These are phyloP conservation scores for Xiphorhynchus elegans DNA, from an alignment of 2,113 vertebrate genomes.

Conservation along the genomic window DNA sequence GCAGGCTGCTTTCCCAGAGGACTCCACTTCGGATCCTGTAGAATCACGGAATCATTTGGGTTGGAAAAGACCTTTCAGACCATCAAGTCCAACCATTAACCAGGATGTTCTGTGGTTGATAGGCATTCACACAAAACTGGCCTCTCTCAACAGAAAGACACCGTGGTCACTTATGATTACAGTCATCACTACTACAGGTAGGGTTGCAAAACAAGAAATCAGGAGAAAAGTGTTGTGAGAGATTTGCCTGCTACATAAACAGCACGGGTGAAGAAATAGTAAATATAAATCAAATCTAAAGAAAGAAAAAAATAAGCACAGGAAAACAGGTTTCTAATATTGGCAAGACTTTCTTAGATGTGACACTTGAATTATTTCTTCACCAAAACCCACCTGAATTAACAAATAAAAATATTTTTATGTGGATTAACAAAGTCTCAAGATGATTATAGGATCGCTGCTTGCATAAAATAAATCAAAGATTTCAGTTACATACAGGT, in stretches of 20 bases:
- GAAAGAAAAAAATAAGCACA: neutral
- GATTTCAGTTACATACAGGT: neutral
- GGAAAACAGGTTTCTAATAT: neutral
- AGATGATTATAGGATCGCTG: fast-evolving
- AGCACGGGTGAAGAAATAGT: neutral
- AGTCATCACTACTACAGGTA: fast-evolving
- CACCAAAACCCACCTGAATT: neutral
- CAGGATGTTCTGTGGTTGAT: neutral
- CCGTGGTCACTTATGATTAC: neutral
- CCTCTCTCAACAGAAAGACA: neutral
- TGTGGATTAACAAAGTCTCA: neutral
- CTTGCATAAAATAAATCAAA: neutral
- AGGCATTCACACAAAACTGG: neutral
- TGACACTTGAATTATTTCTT: neutral
- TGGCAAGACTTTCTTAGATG: neutral
- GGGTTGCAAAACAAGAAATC: neutral
- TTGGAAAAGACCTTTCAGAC: neutral
- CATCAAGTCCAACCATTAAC: neutral
- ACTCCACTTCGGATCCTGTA: neutral
- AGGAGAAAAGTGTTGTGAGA: neutral
- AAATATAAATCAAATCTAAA: neutral
- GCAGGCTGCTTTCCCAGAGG: neutral
- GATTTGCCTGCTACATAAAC: neutral
- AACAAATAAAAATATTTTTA: neutral
- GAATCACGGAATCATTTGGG: neutral